These are phyloP conservation scores for Siniperca undulata DNA, from an alignment of 2,797 vertebrate species.

Conservation along the genomic window DNA sequence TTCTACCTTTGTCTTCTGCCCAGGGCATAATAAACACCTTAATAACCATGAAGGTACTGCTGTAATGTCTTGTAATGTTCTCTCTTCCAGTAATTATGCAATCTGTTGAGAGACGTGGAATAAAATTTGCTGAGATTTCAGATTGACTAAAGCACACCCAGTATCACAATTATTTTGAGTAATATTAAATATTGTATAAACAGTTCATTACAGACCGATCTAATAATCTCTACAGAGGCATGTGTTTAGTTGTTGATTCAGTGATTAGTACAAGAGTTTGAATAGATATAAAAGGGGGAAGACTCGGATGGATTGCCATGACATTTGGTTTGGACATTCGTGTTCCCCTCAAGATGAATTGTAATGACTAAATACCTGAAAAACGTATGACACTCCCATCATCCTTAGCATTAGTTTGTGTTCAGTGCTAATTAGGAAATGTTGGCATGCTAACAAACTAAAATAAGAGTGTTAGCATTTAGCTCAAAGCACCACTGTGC, in stretches of 20 bases:
- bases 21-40: conserved; percentile 1
- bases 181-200: conserved; percentile 21
- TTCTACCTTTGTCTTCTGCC: background rate
- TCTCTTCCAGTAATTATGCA: conserved; percentile 16
- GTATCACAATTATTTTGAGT: conserved; percentile 11
- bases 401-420: background rate
- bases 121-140: conserved; percentile 43
- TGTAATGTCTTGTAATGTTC: conserved; percentile 16
- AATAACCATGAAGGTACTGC: conserved; percentile 6
- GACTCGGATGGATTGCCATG: background rate
- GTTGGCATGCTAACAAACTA: no score
- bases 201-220: background rate
- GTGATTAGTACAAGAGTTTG: no score
- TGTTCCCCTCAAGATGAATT: background rate
- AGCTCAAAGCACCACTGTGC: background rate
- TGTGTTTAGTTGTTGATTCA: background rate
- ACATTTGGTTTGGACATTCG: background rate
- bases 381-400: background rate
- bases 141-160: conserved; percentile 16
- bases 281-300: no score
- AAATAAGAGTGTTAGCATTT: no score
- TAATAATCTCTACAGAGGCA: background rate
- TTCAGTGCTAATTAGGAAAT: background rate
- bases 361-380: background rate
- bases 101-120: conserved; percentile 5